These are phyloP conservation scores for Heterocephalus glaber DNA, from an alignment of 2,113 vertebrate species.

Conservation along the genomic window DNA sequence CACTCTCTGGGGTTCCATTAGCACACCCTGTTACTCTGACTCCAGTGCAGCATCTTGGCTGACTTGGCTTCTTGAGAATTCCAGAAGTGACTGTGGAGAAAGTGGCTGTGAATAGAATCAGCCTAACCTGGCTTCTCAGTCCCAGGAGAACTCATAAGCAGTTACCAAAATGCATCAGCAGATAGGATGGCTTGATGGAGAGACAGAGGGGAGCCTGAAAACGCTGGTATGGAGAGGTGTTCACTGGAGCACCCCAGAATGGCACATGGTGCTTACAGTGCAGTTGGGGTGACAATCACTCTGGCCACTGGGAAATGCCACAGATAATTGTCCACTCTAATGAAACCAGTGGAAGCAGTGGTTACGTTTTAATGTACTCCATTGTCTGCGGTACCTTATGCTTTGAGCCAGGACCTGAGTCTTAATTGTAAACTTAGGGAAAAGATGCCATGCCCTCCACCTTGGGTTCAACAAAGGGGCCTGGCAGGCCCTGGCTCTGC, in stretches of 20 bases:
- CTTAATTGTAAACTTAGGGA: neutral
- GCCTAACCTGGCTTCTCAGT: neutral
- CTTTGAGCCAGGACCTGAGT: neutral
- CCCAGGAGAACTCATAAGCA: neutral
- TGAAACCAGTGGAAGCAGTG: rapidly evolving
- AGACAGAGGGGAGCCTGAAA: neutral
- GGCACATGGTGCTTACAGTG: neutral
- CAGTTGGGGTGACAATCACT: neutral
- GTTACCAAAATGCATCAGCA: neutral
- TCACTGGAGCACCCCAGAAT: neutral
- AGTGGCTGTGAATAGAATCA: neutral
- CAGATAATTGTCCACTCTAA: neutral
- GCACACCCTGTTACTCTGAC: rapidly evolving
- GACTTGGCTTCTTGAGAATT: neutral
- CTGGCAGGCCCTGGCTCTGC: neutral
- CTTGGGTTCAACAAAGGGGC: neutral
- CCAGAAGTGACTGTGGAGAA: neutral
- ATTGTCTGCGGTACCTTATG: neutral
- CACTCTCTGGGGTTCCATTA: neutral
- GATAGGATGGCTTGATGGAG: neutral
- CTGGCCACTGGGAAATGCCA: neutral
- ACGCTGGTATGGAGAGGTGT: neutral
- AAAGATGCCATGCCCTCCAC: neutral
- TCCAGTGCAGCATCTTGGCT: neutral
- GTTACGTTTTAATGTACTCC: neutral